These are phyloP conservation scores for Triops cancriformis DNA, from an alignment of 1,140 invertebrate species.

Conservation along the genomic window DNA sequence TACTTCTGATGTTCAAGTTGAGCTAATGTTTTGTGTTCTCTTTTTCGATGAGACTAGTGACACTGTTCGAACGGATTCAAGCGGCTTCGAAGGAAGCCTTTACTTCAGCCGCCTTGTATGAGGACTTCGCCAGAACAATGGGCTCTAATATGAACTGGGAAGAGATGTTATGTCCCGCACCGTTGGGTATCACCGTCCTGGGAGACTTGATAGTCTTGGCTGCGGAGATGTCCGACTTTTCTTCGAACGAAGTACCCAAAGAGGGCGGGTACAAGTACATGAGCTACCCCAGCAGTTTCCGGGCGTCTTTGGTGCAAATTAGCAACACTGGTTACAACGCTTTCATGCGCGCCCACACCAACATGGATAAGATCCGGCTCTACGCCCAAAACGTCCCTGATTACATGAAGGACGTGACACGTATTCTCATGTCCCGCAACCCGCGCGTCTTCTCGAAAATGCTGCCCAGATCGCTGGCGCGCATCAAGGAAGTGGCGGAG, in stretches of 20 bases:
- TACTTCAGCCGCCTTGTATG: background rate
- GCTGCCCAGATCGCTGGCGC: background rate
- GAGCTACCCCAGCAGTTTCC: constrained; percentile 25
- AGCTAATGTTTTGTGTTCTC: too few species aligned
- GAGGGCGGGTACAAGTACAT: background rate
- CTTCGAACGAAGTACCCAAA: background rate
- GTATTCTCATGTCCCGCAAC: background rate
- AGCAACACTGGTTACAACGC: constrained; percentile 19
- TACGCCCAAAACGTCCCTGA: background rate
- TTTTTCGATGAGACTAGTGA: too few species aligned
- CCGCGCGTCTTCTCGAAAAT: background rate
- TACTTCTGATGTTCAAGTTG: too few species aligned
- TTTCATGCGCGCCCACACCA: constrained; percentile 21
- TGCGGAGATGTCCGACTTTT: constrained; percentile 15
- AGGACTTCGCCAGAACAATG: constrained; percentile 24
- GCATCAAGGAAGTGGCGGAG: constrained; percentile 2
- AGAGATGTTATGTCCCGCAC: constrained; percentile 18
- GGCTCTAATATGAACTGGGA: constrained; percentile 16
- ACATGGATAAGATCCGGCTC: constrained; percentile 25
- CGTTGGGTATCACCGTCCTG: constrained; percentile 19
- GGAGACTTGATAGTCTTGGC: constrained; percentile 23
- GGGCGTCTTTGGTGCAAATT: constrained; percentile 24
- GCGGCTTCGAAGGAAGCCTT: too few species aligned
- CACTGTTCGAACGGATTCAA: too few species aligned
- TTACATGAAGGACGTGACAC: constrained; percentile 24